phyloP scores from a whole-genome alignment of 2,888 invertebrate species.

The Temnothorax unifasciatus region DNA sequence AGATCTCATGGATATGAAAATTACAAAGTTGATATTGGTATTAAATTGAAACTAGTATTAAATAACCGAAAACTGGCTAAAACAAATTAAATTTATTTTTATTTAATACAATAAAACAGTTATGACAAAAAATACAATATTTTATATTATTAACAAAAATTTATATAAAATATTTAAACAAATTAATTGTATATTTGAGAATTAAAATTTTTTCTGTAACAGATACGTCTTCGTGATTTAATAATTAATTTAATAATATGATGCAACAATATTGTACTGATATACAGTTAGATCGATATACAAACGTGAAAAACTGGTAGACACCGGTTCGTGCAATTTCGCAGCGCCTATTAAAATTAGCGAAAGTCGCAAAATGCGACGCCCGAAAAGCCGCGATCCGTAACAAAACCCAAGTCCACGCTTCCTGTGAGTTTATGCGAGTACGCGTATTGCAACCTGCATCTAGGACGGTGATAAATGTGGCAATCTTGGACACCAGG shows the following conservation, averaged over 20 bases:
- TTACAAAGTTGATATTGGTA: neutral
- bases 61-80: neutral
- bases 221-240: neutral
- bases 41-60: neutral
- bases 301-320: conserved; percentile 11
- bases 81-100: neutral
- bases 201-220: neutral
- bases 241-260: conserved; percentile 4
- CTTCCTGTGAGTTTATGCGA: neutral
- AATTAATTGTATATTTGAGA: neutral
- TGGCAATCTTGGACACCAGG: conserved; percentile 37
- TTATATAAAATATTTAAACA: neutral
- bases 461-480: conserved; percentile 33
- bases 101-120: neutral
- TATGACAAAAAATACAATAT: neutral
- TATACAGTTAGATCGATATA: neutral
- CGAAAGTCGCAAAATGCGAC: conserved; percentile 64
- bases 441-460: neutral
- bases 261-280: neutral
- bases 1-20: neutral
- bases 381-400: conserved; percentile 65
- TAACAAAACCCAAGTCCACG: conserved; percentile 63
- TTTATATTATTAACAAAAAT: neutral
- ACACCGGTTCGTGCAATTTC: conserved; percentile 46
- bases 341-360: conserved; percentile 39